Base-by-base conservation (phyloP, 2,888 invertebrate genomes). In the Conops quadrifasciatus region DNA sequence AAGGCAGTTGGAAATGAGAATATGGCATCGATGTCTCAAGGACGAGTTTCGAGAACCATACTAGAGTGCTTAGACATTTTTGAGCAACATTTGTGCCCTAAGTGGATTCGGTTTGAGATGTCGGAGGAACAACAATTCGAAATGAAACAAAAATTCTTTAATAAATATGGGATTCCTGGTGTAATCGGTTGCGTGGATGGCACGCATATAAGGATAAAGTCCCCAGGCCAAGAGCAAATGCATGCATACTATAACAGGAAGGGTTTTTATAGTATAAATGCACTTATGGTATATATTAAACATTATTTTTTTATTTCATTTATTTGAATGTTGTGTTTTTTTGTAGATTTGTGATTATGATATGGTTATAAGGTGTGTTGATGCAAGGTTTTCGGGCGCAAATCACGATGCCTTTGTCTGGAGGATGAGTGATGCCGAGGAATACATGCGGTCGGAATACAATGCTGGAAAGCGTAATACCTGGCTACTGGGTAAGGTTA, bases 131-230 rank as follows among this genome's bases (percentile, higher is more conserved):
- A 60, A 19, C 16, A 60, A 36, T 1, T 5, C 16, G 36, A n/a
- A 16, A 16, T 36, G 9, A 28, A 60, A 19, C 19, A 16, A 60
- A 11, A 36, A 5, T 60, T 60, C 19, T 60, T 7, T 26, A 26
- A 58, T 9, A 21, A 58, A 15, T 15, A 7, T 11, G 28, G 58
- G 26, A 16, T 58, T 19, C 58, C 58, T 2, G 28, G 58, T 2
- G 58, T 58, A 15, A 13, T 60, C 15, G 60, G 60, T n/a, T 60
- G 60, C 15, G 3, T 58, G 28, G 58, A n/a, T n/a, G n/a, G n/a
- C n/a, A n/a, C n/a, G n/a, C n/a, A n/a, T n/a, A n/a, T n/a, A n/a
- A n/a, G n/a, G 26, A 60, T 60, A 30, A 60, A 1, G n/a, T 28
- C 30, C 3, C 60, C 19, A 36, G 36, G 19, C n/a, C n/a, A n/a